These are phyloP conservation scores for Melanotaenia trifasciata DNA, from an alignment of 2,797 vertebrate genomes.

Conservation along the genomic window DNA sequence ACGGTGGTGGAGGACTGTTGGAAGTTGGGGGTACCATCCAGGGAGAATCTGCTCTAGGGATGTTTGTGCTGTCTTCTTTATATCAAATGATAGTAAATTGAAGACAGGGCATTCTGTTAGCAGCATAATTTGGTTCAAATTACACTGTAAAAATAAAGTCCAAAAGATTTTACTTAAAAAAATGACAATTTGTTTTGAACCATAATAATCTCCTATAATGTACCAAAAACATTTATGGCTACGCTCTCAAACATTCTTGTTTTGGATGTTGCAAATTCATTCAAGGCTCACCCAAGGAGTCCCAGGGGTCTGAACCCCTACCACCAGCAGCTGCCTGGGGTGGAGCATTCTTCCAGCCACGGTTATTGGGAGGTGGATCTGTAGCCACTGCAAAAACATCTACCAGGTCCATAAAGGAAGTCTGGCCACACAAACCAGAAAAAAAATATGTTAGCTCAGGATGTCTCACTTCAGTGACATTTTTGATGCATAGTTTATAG, in stretches of 20 bases:
- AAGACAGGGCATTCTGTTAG: background rate
- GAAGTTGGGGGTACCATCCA: constrained; percentile 79
- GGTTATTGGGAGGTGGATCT: constrained; percentile 79
- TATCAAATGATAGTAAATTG: constrained; percentile 22
- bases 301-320: constrained; percentile 78
- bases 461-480: background rate
- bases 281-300: constrained; percentile 77
- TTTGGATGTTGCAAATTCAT: background rate
- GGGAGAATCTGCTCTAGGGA: constrained; percentile 57
- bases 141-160: background rate
- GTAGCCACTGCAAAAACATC: constrained; percentile 89
- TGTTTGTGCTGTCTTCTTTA: constrained; percentile 58
- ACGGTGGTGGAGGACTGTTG: constrained; percentile 73
- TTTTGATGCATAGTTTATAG: background rate
- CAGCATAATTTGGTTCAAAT: background rate
- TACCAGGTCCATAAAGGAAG: constrained; percentile 92
- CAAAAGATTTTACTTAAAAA: background rate
- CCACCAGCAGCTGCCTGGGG: constrained; percentile 56
- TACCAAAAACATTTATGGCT: background rate
- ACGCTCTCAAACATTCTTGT: background rate
- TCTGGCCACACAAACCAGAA: constrained; percentile 77
- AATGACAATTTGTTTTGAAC: background rate
- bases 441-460: constrained; percentile 23
- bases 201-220: background rate
- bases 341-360: constrained; percentile 81